A percentile compares a stretch with the other conserved stretches of the same genome.
Evolutionary conservation across 2,113 vertebrate species (phyloP).

Genomic region (Brachionichthys hirsutus): DNA sequence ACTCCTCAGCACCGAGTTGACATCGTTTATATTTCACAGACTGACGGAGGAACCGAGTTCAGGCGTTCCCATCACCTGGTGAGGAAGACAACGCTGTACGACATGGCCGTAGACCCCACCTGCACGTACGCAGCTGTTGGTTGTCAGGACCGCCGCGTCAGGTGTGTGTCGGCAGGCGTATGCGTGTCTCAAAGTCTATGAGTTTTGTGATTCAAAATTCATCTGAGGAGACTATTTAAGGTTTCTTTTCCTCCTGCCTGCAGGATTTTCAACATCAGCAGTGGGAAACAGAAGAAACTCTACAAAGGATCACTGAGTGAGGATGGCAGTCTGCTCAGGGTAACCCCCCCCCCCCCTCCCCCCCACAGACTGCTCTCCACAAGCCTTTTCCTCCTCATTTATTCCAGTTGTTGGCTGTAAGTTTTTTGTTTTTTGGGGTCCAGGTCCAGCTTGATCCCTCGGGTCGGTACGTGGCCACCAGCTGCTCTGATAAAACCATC

Average conservation of each 20-base stretch:
- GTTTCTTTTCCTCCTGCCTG: constrained; percentile 1
- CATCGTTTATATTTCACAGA: constrained; percentile 65
- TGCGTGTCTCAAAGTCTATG: background rate
- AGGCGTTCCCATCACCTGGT: constrained; percentile 91
- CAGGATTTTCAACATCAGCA: constrained; percentile 96
- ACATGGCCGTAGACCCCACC: constrained; percentile 92
- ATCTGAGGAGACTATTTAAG: background rate
- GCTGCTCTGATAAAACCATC: constrained; percentile 95
- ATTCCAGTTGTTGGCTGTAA: background rate
- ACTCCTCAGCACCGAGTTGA: background rate
- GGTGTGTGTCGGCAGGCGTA: constrained; percentile 63
- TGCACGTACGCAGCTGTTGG: constrained; percentile 92
- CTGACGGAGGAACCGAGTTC: constrained; percentile 85
- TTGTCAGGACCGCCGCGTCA: constrained; percentile 94
- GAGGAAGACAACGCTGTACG: constrained; percentile 90
- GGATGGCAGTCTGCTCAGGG: constrained; percentile 93
- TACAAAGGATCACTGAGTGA: constrained; percentile 94
- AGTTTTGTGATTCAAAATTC: background rate
- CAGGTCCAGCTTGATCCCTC: constrained; percentile 96
- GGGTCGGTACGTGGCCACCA: constrained; percentile 93
- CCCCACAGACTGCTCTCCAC: background rate
- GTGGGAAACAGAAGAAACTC: constrained; percentile 94
- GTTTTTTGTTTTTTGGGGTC: constrained; percentile 6
- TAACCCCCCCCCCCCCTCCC: constrained; percentile 46
- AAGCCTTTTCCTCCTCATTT: background rate